Base-by-base conservation (phyloP, 2,113 vertebrate genomes). In the Eublepharis macularius region DNA sequence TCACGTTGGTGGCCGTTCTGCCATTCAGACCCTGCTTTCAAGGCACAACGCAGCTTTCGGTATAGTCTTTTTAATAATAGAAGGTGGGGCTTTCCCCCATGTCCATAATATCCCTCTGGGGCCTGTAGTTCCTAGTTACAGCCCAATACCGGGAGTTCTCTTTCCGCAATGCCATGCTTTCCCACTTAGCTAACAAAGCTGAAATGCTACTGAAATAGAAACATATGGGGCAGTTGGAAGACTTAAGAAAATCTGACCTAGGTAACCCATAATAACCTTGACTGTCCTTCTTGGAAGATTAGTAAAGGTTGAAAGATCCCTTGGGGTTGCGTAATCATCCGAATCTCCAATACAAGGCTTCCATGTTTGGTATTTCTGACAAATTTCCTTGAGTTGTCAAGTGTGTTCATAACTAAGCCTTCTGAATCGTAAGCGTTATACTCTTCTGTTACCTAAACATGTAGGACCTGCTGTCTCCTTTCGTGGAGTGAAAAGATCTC, bases 151-250 rank as follows among this genome's bases (percentile, higher is more conserved):
- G 1, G 19, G n/a, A 65, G 17, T 79, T 83, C 26, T 63, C 11
- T 16, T 63, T 39, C 49, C 5, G 2, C 34, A 82, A 14, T 70
- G 51, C 43, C n/a, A 24, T 36, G 39, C 26, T 82, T 78, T 57
- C 13, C 26, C 66, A 57, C 39, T 72, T 78, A 76, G 65, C 24
- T 29, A 65, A 26, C 63, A 65, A 72, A 82, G 74, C 74, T 41
- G n/a, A 83, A 82, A 54, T 87, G 73, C 65, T 77, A 34, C 80
- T 82, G 87, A 76, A 74, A 73, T 45, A 79, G 83, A 85, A 85
- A 72, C 29, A 21, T 57, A 60, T 80, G 51, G 51, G 66, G 51
- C 32, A 72, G 49, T 60, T 80, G 76, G 21, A 19, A 47, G 81
- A 45, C 36, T 26, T 8, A 4, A 19, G 10, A 73, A 72, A 80